Conservation (phyloP, 2,113 vertebrate genomes). For the Siphamia tubifer region DNA sequence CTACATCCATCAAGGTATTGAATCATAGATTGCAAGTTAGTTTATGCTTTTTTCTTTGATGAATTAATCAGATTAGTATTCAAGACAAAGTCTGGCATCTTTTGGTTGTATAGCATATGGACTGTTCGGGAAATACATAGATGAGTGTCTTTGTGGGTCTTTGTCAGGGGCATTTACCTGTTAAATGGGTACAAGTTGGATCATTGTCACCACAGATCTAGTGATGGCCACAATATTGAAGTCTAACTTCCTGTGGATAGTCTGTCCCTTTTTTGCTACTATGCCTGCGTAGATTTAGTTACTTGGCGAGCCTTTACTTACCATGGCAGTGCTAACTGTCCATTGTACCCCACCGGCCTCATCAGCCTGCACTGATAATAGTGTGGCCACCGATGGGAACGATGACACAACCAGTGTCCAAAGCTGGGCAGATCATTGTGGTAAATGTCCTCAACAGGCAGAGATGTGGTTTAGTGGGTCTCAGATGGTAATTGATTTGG, state of each 20-base stretch:
- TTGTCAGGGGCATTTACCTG: not conserved
- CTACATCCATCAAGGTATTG: too few relatives aligned
- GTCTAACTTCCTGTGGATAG: not conserved
- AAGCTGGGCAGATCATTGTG: slow-evolving; percentile 61
- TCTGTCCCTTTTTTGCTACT: not conserved
- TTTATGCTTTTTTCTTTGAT: too few relatives aligned
- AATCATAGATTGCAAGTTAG: too few relatives aligned
- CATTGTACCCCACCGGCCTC: slow-evolving; percentile 41
- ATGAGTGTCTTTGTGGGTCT: not conserved
- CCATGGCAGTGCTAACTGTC: not conserved
- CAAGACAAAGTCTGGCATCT: not conserved
- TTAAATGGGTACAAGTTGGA: not conserved
- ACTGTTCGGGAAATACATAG: not conserved
- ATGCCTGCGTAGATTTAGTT: not conserved
- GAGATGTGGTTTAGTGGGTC: not conserved
- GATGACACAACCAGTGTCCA: slow-evolving; percentile 57
- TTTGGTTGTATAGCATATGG: not conserved
- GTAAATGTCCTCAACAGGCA: slow-evolving; percentile 49
- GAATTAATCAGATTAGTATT: slow-evolving; percentile 5
- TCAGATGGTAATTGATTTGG: too few relatives aligned
- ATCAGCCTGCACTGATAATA: slow-evolving; percentile 42
- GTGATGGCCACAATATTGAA: not conserved
- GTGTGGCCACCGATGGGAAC: slow-evolving; percentile 43
- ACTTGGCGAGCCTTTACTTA: not conserved
- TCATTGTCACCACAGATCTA: not conserved